Evolutionary conservation across 2,888 invertebrate species (phyloP).

Genomic region (Rhagophthalmus giganteus): DNA sequence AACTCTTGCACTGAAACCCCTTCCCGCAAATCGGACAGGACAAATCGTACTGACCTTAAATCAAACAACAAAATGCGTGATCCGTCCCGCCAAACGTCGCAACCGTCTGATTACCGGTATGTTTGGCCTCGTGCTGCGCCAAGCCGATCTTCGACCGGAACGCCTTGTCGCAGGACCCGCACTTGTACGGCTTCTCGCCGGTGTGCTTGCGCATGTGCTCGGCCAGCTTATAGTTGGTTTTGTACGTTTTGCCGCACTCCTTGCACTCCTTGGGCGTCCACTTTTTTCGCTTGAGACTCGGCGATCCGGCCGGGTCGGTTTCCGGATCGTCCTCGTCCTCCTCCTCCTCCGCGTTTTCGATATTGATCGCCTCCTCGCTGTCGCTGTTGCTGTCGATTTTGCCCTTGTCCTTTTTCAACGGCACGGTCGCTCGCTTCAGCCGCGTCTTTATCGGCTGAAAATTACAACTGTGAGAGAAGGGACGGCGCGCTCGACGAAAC

Average conservation of each 20-base stretch:
- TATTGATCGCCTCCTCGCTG: conserved; percentile 37
- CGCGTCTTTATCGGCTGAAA: conserved; percentile 35
- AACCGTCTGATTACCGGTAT: conserved; percentile 57
- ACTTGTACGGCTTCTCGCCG: conserved; percentile 63
- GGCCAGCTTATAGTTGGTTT: conserved; percentile 63
- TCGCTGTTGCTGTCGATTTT: conserved; percentile 36
- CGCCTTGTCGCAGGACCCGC: conserved; percentile 61
- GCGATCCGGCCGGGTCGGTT: conserved; percentile 11
- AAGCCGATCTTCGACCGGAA: conserved; percentile 65
- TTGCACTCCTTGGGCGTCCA: conserved; percentile 58
- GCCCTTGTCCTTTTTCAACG: conserved; percentile 26
- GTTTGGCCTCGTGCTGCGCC: conserved; percentile 63
- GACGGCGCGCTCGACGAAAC: not conserved
- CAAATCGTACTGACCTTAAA: conserved; percentile 59
- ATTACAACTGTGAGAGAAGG: not conserved
- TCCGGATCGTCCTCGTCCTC: conserved; percentile 34
- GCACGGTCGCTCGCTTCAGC: conserved; percentile 34
- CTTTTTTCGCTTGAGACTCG: conserved; percentile 44
- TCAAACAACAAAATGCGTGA: not conserved
- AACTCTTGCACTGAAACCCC: conserved; percentile 65
- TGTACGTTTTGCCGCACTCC: conserved; percentile 62
- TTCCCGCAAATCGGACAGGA: conserved; percentile 64
- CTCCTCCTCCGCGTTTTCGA: conserved; percentile 34
- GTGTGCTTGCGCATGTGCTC: conserved; percentile 65
- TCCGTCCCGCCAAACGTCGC: too few species aligned